Evolutionary conservation across 2,888 invertebrate species (phyloP).

Genomic region (Trachelus tabidus): DNA sequence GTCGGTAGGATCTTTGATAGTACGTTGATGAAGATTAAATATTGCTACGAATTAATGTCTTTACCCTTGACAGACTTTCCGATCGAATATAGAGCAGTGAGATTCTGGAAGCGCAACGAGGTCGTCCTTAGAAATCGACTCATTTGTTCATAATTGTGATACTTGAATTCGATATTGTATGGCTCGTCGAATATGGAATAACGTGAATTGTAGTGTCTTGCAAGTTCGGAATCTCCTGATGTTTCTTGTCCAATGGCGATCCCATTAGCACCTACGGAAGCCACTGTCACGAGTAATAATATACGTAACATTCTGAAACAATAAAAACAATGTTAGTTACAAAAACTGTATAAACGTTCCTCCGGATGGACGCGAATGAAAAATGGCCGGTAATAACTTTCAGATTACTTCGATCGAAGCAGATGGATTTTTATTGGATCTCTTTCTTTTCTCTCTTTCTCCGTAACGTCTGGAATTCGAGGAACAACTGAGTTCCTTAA

Average conservation of each 20-base stretch:
- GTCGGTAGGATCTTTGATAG: background rate
- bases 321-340: background rate
- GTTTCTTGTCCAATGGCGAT: conserved; percentile 32
- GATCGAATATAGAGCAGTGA: conserved; percentile 92
- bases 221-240: conserved; percentile 43
- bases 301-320: conserved; percentile 35
- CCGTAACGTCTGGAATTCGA: background rate
- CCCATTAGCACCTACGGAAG: conserved; percentile 33
- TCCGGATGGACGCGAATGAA: background rate
- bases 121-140: conserved; percentile 84
- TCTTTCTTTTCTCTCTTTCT: background rate
- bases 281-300: conserved; percentile 32
- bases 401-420: background rate
- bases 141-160: conserved; percentile 89
- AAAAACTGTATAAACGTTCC: background rate
- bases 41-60: conserved; percentile 35
- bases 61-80: conserved; percentile 92
- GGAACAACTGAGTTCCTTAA: background rate
- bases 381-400: background rate
- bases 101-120: conserved; percentile 83
- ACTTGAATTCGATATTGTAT: conserved; percentile 78
- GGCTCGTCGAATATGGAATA: conserved; percentile 57
- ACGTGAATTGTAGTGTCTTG: conserved; percentile 52
- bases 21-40: background rate
- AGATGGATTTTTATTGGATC: background rate